Percentiles rank a stretch among this genome's conserved stretches.
phyloP scores from a whole-genome alignment of 1,140 invertebrate genomes.

The Plectus sambesii region DNA sequence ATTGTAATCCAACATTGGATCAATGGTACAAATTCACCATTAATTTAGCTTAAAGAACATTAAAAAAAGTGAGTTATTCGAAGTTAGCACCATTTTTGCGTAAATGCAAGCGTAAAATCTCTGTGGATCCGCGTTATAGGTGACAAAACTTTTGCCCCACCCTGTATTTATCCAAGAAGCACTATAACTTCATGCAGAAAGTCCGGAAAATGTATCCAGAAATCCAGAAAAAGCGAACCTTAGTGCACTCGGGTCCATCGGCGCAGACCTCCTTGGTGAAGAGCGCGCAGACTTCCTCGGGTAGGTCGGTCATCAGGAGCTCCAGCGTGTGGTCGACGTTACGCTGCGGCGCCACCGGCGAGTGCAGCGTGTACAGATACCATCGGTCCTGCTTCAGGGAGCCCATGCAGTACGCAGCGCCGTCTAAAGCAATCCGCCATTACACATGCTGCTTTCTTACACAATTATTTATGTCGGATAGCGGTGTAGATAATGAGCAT shows the following conservation, averaged over 20 bases:
- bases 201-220: neutral
- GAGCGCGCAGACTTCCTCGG: conserved; percentile 63
- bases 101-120: no score
- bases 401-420: conserved; percentile 81
- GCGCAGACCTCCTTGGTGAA: conserved; percentile 68
- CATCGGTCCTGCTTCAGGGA: conserved; percentile 56
- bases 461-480: neutral
- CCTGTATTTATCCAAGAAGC: no score
- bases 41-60: no score
- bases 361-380: conserved; percentile 81
- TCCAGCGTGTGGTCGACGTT: conserved; percentile 78
- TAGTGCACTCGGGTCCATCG: conserved; percentile 72
- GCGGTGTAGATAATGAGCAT: neutral
- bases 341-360: conserved; percentile 38
- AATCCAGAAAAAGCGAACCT: conserved; percentile 49
- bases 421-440: conserved; percentile 54
- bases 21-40: no score
- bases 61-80: no score
- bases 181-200: neutral
- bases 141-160: no score
- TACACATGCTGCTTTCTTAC: no score
- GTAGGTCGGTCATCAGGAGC: conserved; percentile 75
- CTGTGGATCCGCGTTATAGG: no score
- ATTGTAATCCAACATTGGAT: no score
- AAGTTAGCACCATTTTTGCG: no score